phyloP scores from a whole-genome alignment of 2,113 vertebrate genomes.

The Trematocara zebra region DNA sequence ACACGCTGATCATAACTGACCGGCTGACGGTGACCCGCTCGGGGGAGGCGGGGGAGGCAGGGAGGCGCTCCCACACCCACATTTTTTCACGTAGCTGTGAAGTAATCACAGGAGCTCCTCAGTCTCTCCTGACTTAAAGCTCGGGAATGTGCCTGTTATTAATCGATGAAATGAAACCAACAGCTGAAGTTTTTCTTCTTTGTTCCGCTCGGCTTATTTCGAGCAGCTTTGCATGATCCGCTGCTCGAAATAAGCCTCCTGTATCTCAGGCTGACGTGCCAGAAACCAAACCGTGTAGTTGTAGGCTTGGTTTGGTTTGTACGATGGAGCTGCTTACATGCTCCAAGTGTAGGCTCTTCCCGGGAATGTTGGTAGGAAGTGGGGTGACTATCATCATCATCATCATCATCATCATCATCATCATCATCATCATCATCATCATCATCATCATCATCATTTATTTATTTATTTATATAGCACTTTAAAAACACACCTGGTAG shows the following conservation, averaged over 20 bases:
- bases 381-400: rapidly evolving
- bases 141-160: rapidly evolving
- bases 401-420: too few species aligned
- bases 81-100: not conserved
- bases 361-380: not conserved
- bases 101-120: not conserved
- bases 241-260: not conserved
- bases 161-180: rapidly evolving
- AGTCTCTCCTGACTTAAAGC: not conserved
- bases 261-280: not conserved
- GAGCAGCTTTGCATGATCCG: not conserved
- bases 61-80: not conserved
- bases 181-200: not conserved
- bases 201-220: not conserved
- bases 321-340: rapidly evolving
- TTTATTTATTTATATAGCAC: too few species aligned
- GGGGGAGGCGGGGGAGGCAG: not conserved
- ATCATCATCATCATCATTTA: too few species aligned
- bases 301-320: rapidly evolving
- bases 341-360: not conserved
- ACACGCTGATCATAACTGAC: not conserved
- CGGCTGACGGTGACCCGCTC: not conserved
- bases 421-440: too few species aligned
- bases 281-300: rapidly evolving
- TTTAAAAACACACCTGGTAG: too few species aligned